Evolutionary conservation across 2,113 vertebrate species (phyloP).

Genomic region (Herpetotheres cachinnans): DNA sequence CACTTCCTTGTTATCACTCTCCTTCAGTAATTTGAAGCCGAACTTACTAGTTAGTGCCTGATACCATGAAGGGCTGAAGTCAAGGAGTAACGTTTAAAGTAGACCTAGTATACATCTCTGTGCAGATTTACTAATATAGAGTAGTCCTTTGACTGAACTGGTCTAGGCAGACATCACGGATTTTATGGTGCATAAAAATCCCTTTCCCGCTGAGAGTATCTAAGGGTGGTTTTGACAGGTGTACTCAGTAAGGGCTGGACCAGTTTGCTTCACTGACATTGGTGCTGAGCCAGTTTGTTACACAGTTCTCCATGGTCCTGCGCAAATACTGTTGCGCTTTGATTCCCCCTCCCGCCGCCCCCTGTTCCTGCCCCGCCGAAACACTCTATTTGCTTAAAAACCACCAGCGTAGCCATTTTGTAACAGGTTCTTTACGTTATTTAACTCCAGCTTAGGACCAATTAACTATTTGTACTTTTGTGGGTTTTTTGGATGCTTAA

Average conservation of each 20-base stretch:
- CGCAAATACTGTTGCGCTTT: background rate
- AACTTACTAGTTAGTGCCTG: background rate
- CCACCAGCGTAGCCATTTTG: background rate
- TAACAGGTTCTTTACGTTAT: background rate
- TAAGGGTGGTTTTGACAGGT: background rate
- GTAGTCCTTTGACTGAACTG: background rate
- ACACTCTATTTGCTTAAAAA: background rate
- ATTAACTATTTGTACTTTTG: background rate
- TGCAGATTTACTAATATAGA: too few species aligned
- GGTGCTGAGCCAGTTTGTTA: background rate
- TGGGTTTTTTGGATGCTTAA: background rate
- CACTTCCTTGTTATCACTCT: background rate
- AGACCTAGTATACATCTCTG: background rate
- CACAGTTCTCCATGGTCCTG: background rate
- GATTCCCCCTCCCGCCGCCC: too few species aligned
- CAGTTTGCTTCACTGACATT: background rate
- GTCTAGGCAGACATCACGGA: background rate
- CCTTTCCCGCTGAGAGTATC: background rate
- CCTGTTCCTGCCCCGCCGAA: background rate
- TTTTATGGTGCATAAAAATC: background rate
- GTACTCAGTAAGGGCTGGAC: background rate
- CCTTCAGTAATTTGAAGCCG: background rate
- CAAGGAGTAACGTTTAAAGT: background rate
- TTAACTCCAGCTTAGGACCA: background rate
- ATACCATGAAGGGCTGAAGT: background rate